Percentiles rank a stretch among this genome's conserved stretches.
These are phyloP conservation scores for Bombus ignitus DNA, from an alignment of 1,140 invertebrate species.

Conservation along the genomic window DNA sequence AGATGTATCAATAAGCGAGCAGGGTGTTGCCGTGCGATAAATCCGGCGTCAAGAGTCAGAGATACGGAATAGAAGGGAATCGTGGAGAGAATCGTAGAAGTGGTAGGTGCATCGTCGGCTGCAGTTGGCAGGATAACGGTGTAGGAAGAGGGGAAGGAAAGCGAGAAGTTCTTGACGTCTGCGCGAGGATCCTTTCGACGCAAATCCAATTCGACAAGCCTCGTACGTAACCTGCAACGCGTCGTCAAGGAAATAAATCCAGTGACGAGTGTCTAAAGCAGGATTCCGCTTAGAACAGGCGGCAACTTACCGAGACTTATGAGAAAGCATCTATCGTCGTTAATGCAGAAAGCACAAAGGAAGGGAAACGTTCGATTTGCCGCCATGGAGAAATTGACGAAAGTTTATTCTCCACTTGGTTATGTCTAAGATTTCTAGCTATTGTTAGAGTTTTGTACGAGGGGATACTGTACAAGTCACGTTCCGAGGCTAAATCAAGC, in stretches of 20 bases:
- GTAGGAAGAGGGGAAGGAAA: not conserved
- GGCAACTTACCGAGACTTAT: not conserved
- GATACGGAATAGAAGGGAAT: not conserved
- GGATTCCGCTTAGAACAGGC: conserved; percentile 23
- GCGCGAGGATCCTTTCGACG: conserved; percentile 25
- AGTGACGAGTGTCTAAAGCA: conserved; percentile 46
- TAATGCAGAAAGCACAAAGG: conserved; percentile 31
- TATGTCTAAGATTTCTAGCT: not conserved
- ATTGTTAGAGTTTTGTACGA: not conserved
- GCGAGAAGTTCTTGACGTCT: conserved; percentile 52
- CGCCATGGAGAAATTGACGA: not conserved
- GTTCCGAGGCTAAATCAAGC: not conserved
- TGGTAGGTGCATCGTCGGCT: conserved; percentile 28
- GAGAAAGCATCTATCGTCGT: conserved; percentile 45
- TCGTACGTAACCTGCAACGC: conserved; percentile 14
- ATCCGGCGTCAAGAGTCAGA: conserved; percentile 26
- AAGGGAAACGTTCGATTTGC: conserved; percentile 17
- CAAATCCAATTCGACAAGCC: conserved; percentile 57
- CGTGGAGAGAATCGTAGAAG: conserved; percentile 17
- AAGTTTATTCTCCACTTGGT: conserved; percentile 21
- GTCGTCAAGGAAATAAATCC: conserved; percentile 52
- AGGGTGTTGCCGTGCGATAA: conserved; percentile 31
- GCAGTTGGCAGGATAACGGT: conserved; percentile 45
- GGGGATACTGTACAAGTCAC: not conserved
- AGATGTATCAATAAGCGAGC: conserved; percentile 21